Base-by-base conservation (phyloP, 2,113 vertebrate species). In the Phyllostomus discolor region DNA sequence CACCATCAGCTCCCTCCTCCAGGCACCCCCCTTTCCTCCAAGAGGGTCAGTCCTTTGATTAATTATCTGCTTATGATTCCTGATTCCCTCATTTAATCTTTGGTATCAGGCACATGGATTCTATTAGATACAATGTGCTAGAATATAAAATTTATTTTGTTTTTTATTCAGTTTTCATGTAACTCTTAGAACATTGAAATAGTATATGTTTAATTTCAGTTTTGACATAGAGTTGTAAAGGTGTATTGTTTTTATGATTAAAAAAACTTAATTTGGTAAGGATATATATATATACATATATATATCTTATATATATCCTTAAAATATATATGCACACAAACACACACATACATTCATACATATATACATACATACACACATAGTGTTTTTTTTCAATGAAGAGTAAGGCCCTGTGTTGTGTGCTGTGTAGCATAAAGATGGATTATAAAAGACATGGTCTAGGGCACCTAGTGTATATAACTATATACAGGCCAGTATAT, bases 141-240 rank as follows among this genome's bases (percentile, higher is more conserved):
- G 22, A 66, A 12, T 52, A 24, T 50, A 38, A 94, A 70, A 81
- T 72, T n/a, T 3, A 80, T 62, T 95, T 82, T 87, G 35, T 43
- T 83, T 84, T 93, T 43, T 86, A 24, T 79, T 92, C 11, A 48
- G 16, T 83, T 93, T 97, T 88, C 38, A 73, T 78, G n/a, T 78
- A 70, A 7, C 6, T 57, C 10, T 85, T 43, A 88, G 73, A 64
- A 94, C 38, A 48, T 41, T 89, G n/a, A 81, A 94, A 54, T 72
- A 54, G 22, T 52, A 66, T 67, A 48, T 76, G 28, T 28, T 94
- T 75, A 48, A 90, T 66, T 78, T 92, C 69, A 78, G 69, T 81
- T 79, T 89, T 83, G 80, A 70, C 8, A 43, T 31, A 57, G 10
- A 59, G 17, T 81, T 79, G 16, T 33, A 88, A 83, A 75, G 78